A percentile compares a stretch with the other conserved stretches of the same genome.
Conservation (phyloP, 2,888 invertebrate genomes). For the Hirtodrosophila cameraria region DNA sequence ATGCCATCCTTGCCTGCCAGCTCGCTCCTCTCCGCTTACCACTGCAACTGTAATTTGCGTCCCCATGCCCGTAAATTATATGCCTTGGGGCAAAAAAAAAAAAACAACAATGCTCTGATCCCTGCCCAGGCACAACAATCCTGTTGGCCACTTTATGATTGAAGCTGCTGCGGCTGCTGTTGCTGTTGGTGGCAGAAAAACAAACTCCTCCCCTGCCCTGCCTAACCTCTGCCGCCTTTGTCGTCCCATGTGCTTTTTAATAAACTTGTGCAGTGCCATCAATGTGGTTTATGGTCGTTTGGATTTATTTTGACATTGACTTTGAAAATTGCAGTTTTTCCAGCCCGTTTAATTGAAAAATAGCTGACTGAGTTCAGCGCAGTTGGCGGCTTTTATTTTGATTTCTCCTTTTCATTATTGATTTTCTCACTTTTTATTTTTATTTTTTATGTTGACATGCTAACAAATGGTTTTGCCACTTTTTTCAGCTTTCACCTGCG, state of each 20-base stretch:
- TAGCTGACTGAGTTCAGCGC: constrained; percentile 11
- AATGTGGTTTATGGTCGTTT: constrained; percentile 76
- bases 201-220: too few relatives aligned
- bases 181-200: constrained; percentile 14
- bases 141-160: constrained; percentile 69
- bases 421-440: constrained; percentile 21
- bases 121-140: constrained; percentile 18
- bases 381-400: constrained; percentile 15
- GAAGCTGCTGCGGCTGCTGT: constrained; percentile 39
- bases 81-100: constrained; percentile 47
- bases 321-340: constrained; percentile 45
- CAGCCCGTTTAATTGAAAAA: constrained; percentile 59
- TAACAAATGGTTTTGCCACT: constrained; percentile 50
- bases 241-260: constrained; percentile 64
- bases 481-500: constrained; percentile 69
- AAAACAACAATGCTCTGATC: constrained; percentile 47
- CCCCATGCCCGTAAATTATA: constrained; percentile 69
- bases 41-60: constrained; percentile 67
- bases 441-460: constrained; percentile 31
- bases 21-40: background rate
- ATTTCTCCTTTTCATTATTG: constrained; percentile 31
- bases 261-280: constrained; percentile 75
- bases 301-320: constrained; percentile 59
- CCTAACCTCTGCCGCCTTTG: too few relatives aligned
- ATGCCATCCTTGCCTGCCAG: background rate